Evolutionary conservation across 2,113 vertebrate genomes (phyloP), one percentile per base, ranked within the genome.

Genomic region (Colinus virginianus): DNA sequence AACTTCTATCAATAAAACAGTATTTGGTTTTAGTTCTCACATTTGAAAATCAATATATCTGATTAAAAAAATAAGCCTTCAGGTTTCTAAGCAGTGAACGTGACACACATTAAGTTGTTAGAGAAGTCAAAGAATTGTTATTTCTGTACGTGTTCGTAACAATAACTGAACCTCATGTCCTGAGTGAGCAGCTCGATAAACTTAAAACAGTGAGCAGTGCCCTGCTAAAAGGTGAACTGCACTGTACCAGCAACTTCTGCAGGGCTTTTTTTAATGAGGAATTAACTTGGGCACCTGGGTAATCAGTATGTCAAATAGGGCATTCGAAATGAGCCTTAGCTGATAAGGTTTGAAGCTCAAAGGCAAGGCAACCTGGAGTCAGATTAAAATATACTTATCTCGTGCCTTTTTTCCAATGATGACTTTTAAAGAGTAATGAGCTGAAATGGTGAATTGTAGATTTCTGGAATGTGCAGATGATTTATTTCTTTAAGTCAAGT

Each of bases 401-500:
- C 42, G 5, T 3, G 2, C 32, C 4, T 36, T 36, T 58, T 63
- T 88, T 68, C 42, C 66, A 14, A 5, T 42, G 2, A 21, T 46
- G 53, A 49, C 55, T 83, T 45, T 62, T 53, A 59, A 59, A 46
- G 9, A 55, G 13, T 11, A 46, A 62, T 69, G 7, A 67, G 1
- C 10, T 55, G 13, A 81, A 75, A 62, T 13, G 38, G 11, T 45
- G 20, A 64, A 61, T 61, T 85, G 61, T 62, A 71, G 38, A 56
- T 51, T 51, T 58, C 16, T 2, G 2, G 20, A 43, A 30, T 63
- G 15, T 43, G 38, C 20, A 59, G 55, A 85, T 42, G 15, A 83
- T 55, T 75, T 62, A 78, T 71, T 92, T 96, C 92, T 95, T 67
- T 67, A 78, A 61, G 13, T 70, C 55, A 78, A 61, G 13, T 70